Base-by-base conservation (phyloP, 2,888 invertebrate species). In the Agriopis leucophaearia region DNA sequence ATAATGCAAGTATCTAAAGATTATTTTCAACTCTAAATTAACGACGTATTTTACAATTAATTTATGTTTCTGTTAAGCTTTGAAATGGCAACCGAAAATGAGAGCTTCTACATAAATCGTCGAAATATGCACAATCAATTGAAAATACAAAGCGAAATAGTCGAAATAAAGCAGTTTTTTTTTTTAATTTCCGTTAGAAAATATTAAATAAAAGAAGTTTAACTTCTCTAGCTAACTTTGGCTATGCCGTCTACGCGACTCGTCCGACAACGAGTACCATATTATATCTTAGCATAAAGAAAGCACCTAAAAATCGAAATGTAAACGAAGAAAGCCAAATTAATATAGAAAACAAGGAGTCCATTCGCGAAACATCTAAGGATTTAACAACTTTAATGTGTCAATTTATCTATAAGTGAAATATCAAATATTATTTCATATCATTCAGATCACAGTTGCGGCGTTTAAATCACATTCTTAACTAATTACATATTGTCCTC, bases 371-470 rank as follows among this genome's bases (percentile, higher is more conserved):
- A 86, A 81, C 81, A 84, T 79, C 80, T 81, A 85, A 55, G 86
- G 79, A 86, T 74, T 73, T 85, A 90, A 89, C 90, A 88, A 88
- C 84, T 83, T 87, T 86, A 87, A 85, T 88, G 89, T 89, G 87
- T 88, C 87, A 92, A 88, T 75, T 93, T 91, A 93, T 87, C 92
- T 93, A 92, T 90, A 89, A 91, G 92, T 92, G 93, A 93, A 92
- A 92, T 94, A 94, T 93, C 93, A 94, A 93, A 92, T 94, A 93
- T 93, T 92, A 92, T 91, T 75, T 92, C 91, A 93, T 94, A 93
- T 94, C 94, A 91, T 92, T 94, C 94, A 94, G 94, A 94, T 94
- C 94, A 94, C 94, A 94, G 94, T 94, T 94, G 92, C 92, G 94
- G 94, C 94, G 90, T 92, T 92, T 88, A 87, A 92, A 94, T 94